phyloP scores from a whole-genome alignment of 2,113 vertebrate species.

The Puma concolor region DNA sequence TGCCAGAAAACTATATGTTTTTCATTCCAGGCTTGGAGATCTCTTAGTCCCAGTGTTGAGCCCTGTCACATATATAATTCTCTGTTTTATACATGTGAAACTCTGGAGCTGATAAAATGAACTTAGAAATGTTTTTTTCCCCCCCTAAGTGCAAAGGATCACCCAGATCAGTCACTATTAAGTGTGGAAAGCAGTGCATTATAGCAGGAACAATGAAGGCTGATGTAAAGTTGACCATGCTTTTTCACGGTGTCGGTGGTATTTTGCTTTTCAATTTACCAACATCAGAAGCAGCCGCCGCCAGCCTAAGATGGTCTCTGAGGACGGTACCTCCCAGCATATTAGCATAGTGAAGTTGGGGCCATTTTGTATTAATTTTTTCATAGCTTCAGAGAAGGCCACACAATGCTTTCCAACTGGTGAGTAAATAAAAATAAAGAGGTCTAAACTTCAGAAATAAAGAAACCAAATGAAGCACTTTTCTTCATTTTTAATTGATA shows the following conservation, averaged over 20 bases:
- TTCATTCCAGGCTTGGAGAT: conserved; percentile 50
- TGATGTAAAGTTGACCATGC: background rate
- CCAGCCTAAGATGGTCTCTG: background rate
- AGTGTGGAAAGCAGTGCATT: background rate
- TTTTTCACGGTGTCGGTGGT: background rate
- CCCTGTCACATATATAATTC: conserved; percentile 26
- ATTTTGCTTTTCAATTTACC: conserved; percentile 28
- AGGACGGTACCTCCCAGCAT: background rate
- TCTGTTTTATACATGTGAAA: conserved; percentile 28
- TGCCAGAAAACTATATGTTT: conserved; percentile 67
- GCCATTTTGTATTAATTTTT: background rate
- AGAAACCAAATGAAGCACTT: background rate
- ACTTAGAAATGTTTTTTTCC: background rate
- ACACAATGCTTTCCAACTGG: background rate
- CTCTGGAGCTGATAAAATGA: conserved; percentile 54
- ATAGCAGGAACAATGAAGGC: background rate
- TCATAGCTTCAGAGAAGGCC: conserved; percentile 1
- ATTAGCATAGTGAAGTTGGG: background rate
- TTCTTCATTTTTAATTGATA: background rate
- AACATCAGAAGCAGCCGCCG: background rate
- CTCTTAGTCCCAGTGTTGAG: conserved; percentile 4
- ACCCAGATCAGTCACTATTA: background rate
- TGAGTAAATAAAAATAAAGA: conserved; percentile 29
- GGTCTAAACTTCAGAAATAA: conserved; percentile 28
- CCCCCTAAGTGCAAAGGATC: conserved; percentile 26